Base-by-base conservation (phyloP, 2,797 vertebrate species). In the Pangasius mekongensis region DNA sequence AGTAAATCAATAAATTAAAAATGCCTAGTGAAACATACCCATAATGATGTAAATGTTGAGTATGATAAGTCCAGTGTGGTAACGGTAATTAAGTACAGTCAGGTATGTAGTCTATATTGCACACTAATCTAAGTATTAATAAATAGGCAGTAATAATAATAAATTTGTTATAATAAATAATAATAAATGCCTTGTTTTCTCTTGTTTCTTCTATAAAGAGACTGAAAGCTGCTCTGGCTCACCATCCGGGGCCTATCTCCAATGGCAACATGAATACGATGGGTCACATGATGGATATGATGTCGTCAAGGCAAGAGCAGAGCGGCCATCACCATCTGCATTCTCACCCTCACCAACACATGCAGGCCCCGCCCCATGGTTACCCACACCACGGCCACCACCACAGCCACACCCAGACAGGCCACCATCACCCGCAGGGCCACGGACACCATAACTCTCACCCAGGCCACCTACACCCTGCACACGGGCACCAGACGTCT, bases 241-340 rank as follows among this genome's bases (percentile, higher is more conserved):
- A 99, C 91, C 98, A 99, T 93, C 97, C 98, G 56, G 97, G 97
- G 22, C 89, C 97, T 95, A 97, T 99, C 94, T 94, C 98, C 0
- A 99, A 99, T 0, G 99, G 99, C 92, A 99, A 97, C 93, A 99
- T 99, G 98, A 99, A 97, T 95, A 97, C 97, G 93, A 99, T 99
- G 98, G 98, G 98, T 89, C 99, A 99, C 94, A 99, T 99, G 98
- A 99, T 99, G 98, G 99, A 99, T 90, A 99, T 99, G 98, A 99
- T 99, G 98, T 97, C 97, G 88, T 97, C 98, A 0, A 97, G 98
- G 92, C 98, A 97, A 93, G 97, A 99, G 94, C 98, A 98, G 92
- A 95, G 95, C 0, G 92, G 95, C 92, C 98, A 99, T 88, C 98
- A 98, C 88, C 97, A 98, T 92, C 96, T 98, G 97, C 97, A 97